Conservation (phyloP, 2,113 vertebrate genomes). For the Anser cygnoides region DNA sequence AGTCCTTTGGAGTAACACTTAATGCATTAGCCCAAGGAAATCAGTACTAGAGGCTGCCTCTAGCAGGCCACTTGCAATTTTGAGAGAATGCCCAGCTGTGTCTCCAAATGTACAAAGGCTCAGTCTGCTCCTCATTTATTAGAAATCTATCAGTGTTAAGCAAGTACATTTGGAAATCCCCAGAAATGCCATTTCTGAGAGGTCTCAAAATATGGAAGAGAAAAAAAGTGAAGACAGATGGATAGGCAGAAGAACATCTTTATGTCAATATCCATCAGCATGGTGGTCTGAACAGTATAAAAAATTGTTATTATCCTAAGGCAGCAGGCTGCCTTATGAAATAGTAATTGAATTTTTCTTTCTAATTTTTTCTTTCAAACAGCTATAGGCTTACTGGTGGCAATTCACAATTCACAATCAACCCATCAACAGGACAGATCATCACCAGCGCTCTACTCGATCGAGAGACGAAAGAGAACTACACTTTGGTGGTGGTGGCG, state of each 20-base stretch:
- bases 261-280: neutral
- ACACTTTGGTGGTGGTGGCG: constrained; percentile 91
- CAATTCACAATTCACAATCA: constrained; percentile 94
- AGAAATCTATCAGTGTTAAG: neutral
- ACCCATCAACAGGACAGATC: constrained; percentile 95
- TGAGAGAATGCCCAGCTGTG: neutral
- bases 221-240: neutral
- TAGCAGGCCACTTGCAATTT: neutral
- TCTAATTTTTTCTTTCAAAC: neutral
- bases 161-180: neutral
- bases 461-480: constrained; percentile 85
- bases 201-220: neutral
- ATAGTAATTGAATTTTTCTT: neutral
- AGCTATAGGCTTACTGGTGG: constrained; percentile 93
- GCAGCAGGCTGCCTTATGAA: neutral
- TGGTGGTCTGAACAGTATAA: neutral
- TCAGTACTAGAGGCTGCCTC: neutral
- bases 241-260: neutral
- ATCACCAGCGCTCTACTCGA: constrained; percentile 94
- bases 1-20: neutral
- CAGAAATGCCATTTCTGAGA: neutral
- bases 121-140: neutral
- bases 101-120: neutral
- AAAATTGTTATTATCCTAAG: neutral
- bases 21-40: neutral